A percentile compares a stretch with the other conserved stretches of the same genome.
phyloP scores from a whole-genome alignment of 2,888 invertebrate species.

The Platerodrilus igneus region DNA sequence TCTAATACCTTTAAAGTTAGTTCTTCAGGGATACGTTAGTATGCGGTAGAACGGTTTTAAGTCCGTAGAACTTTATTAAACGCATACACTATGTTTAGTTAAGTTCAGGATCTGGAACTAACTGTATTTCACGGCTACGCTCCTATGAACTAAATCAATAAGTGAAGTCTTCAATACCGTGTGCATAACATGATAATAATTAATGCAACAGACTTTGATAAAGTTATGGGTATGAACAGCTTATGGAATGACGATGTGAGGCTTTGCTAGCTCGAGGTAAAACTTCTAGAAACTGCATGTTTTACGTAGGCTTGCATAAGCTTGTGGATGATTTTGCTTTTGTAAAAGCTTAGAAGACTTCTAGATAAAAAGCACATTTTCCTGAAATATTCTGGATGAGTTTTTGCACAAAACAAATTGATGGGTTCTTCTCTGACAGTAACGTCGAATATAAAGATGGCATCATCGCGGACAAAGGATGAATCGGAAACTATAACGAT shows the following conservation, averaged over 20 bases:
- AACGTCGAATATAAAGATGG: slow-evolving; percentile 27
- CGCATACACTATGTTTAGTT: too few species aligned
- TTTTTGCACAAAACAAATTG: slow-evolving; percentile 22
- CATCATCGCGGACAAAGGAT: slow-evolving; percentile 38
- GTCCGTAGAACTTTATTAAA: too few species aligned
- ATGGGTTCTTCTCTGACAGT: slow-evolving; percentile 19
- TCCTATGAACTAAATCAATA: slow-evolving; percentile 39
- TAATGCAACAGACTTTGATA: slow-evolving; percentile 31
- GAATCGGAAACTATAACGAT: slow-evolving; percentile 45
- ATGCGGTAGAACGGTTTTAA: too few species aligned
- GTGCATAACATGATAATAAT: slow-evolving; percentile 30
- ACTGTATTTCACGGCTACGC: slow-evolving; percentile 33
- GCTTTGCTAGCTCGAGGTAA: too few species aligned
- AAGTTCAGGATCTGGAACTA: slow-evolving; percentile 30
- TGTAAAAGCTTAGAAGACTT: neutral
- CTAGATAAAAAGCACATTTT: neutral
- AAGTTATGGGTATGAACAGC: too few species aligned
- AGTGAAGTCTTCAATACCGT: slow-evolving; percentile 37
- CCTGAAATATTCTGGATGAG: slow-evolving; percentile 1
- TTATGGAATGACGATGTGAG: too few species aligned
- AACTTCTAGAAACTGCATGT: too few species aligned
- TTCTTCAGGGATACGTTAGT: too few species aligned
- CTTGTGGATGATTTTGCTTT: neutral
- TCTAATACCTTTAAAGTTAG: too few species aligned
- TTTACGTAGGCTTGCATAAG: neutral